These are phyloP conservation scores for Scleropages formosus DNA, from an alignment of 2,797 vertebrate genomes.

Conservation along the genomic window DNA sequence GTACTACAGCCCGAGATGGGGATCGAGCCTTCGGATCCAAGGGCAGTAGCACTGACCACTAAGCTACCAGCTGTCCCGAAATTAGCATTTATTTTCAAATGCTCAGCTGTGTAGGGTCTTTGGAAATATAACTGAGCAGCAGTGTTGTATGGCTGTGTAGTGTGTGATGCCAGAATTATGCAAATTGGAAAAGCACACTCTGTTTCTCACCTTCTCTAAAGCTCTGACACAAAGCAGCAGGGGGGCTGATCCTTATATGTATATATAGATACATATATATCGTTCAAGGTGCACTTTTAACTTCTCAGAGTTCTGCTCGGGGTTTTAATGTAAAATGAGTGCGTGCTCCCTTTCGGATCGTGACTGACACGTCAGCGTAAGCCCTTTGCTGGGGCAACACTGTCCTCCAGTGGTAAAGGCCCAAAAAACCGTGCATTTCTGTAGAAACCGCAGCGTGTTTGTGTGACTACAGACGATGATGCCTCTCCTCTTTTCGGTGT, in stretches of 20 bases:
- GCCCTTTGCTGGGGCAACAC: slow-evolving; percentile 60
- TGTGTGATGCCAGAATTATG: background rate
- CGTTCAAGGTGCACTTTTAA: background rate
- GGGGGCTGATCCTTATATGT: background rate
- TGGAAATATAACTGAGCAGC: background rate
- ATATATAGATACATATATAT: too few relatives aligned
- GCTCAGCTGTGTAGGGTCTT: background rate
- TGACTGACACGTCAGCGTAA: slow-evolving; percentile 30
- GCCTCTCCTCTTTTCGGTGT: background rate
- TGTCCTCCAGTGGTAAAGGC: slow-evolving; percentile 61
- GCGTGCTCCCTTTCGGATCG: slow-evolving; percentile 42
- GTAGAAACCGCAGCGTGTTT: background rate
- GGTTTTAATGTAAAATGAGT: background rate
- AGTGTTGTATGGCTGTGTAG: background rate
- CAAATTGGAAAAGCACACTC: slow-evolving; percentile 1
- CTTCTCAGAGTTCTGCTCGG: background rate
- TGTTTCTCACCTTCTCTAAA: background rate
- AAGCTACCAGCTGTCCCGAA: too few relatives aligned
- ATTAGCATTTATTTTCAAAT: too few relatives aligned
- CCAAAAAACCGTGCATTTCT: background rate
- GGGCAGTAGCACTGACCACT: too few relatives aligned
- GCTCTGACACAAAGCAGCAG: background rate
- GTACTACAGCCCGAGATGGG: too few relatives aligned
- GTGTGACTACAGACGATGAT: background rate
- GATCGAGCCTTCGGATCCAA: too few relatives aligned